A percentile compares a stretch with the other conserved stretches of the same genome.
Evolutionary conservation across 2,797 vertebrate species (phyloP).

Genomic region (Clamator glandarius): DNA sequence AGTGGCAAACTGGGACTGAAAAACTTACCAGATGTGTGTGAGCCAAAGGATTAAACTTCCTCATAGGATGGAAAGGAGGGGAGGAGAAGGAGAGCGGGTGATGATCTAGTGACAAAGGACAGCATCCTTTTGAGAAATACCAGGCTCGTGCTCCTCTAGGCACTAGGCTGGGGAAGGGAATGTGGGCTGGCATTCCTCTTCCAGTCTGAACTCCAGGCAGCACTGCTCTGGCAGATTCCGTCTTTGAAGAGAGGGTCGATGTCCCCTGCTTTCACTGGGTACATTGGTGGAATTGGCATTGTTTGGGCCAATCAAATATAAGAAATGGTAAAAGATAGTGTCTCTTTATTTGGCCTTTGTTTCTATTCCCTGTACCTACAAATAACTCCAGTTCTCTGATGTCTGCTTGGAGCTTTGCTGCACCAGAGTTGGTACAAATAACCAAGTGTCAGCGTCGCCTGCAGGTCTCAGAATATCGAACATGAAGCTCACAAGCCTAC

Average conservation of each 20-base stretch:
- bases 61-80: neutral
- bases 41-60: slow-evolving; percentile 56
- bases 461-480: neutral
- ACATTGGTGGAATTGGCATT: neutral
- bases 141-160: neutral
- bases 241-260: neutral
- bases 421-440: neutral
- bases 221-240: neutral
- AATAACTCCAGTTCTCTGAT: neutral
- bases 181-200: neutral
- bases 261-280: neutral
- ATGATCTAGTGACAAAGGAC: neutral
- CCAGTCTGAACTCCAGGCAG: neutral
- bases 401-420: neutral
- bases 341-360: neutral
- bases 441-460: neutral
- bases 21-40: slow-evolving; percentile 30
- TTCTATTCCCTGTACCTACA: neutral
- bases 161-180: neutral
- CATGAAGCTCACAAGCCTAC: neutral
- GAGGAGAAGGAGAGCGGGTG: neutral
- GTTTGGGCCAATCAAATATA: neutral
- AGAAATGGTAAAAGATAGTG: neutral
- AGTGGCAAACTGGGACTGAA: slow-evolving; percentile 41
- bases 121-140: slow-evolving; percentile 34